Evolutionary conservation across 2,888 invertebrate species (phyloP).

Genomic region (Ichneumoninae sp.): DNA sequence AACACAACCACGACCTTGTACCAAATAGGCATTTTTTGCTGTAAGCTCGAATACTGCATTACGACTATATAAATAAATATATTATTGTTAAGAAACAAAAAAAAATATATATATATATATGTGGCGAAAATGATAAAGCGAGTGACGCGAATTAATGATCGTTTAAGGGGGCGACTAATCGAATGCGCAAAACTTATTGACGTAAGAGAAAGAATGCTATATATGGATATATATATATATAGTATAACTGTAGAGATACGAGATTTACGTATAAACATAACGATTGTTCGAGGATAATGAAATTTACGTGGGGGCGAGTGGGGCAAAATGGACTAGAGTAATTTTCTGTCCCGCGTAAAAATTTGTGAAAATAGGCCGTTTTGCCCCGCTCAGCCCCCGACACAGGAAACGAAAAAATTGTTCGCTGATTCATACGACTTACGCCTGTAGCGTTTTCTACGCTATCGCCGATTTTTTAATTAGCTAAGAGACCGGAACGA

Average conservation of each 20-base stretch:
- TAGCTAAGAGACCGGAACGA: not conserved
- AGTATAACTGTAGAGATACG: conserved; percentile 31
- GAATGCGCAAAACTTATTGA: conserved; percentile 42
- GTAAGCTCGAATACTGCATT: conserved; percentile 39
- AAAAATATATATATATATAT: conserved; percentile 1
- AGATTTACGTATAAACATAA: conserved; percentile 32
- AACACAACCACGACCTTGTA: conserved; percentile 45
- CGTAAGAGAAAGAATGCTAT: conserved; percentile 6
- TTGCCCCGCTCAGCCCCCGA: too few species aligned
- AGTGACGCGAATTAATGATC: not conserved
- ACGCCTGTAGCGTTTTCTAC: not conserved
- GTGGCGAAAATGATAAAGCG: conserved; percentile 13
- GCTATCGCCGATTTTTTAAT: not conserved
- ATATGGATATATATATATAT: conserved; percentile 31
- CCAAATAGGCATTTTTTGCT: conserved; percentile 55
- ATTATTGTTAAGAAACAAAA: conserved; percentile 41
- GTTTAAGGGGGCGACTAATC: conserved; percentile 9
- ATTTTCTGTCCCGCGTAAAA: too few species aligned
- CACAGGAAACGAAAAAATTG: not conserved
- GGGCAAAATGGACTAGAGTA: not conserved
- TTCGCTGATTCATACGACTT: not conserved
- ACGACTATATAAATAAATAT: conserved; percentile 38
- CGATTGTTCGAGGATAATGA: conserved; percentile 52
- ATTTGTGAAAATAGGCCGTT: too few species aligned
- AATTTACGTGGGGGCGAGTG: conserved; percentile 27